Base-by-base conservation (phyloP, 2,797 vertebrate genomes). In the Falco naumanni region DNA sequence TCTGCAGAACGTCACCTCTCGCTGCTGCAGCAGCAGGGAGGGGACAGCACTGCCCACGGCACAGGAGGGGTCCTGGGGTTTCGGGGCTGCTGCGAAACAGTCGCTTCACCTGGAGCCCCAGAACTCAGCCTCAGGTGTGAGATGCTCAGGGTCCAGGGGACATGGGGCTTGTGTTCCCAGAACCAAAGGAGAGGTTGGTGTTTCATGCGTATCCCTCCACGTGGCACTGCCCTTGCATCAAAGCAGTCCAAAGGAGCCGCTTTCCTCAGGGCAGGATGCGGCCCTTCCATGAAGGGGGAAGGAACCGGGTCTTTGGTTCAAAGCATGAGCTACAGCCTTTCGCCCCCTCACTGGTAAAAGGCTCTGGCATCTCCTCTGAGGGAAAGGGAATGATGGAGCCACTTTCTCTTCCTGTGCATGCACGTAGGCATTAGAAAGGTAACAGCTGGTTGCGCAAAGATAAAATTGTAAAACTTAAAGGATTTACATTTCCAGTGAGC, bases 1-100 rank as follows among this genome's bases (percentile, higher is more conserved):
- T 95, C 88, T 87, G 71, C 89, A 48, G 79, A 97, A 51, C 79
- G 1, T 95, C 94, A 56, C 87, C 86, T 76, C 84, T 83, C 31
- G 2, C 90, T 72, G 91, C 75, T 0, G 3, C 4, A 0, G 37
- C 0, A 0, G 24, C 2, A 8, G 75, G 60, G 56, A 60, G 80
- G 76, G 59, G 59, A 54, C 48, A 4, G 64, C 64, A 3, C 13
- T 1, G 43, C 34, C 39, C 3, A 0, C 0, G 56, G 69, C 45
- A 31, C 33, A 19, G 20, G 37, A 64, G 41, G 26, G 37, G 45
- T 56, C 45, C 63, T 26, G 65, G 72, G 45, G 28, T 31, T 50
- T 47, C 1, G 9, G 61, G 25, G 29, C 60, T 77, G 37, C 53
- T 85, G 43, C 26, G 33, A 29, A 91, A 14, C 66, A 33, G 25